These are phyloP conservation scores for Nephila pilipes DNA, from an alignment of 1,140 invertebrate genomes.

Conservation along the genomic window DNA sequence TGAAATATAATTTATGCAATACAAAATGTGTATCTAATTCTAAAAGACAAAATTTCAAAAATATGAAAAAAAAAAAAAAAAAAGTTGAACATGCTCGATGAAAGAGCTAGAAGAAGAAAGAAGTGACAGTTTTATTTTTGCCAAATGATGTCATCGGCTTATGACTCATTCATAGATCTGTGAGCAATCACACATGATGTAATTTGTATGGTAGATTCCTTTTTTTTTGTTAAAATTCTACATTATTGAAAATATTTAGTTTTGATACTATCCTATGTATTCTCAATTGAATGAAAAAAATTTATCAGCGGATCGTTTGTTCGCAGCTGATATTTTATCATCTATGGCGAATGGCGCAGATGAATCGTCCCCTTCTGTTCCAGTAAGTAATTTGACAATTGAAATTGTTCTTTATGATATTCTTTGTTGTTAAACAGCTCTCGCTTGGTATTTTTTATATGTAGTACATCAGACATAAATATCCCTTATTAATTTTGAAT, in stretches of 20 bases:
- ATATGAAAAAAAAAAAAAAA: too few relatives aligned
- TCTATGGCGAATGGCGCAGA: conserved; percentile 76
- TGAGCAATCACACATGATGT: conserved; percentile 24
- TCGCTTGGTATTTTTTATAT: not conserved
- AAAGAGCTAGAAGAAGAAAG: conserved; percentile 20
- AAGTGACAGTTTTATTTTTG: conserved; percentile 52
- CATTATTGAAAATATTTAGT: not conserved
- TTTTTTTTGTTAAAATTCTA: conserved; percentile 26
- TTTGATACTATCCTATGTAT: conserved; percentile 73
- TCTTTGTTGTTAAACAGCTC: not conserved
- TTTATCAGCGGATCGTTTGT: conserved; percentile 67
- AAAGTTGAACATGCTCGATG: not conserved
- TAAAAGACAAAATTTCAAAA: too few relatives aligned
- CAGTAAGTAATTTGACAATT: conserved; percentile 61
- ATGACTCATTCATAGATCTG: conserved; percentile 57
- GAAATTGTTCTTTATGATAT: not conserved
- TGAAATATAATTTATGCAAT: too few relatives aligned
- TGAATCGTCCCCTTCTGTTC: conserved; percentile 70
- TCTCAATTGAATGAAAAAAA: conserved; percentile 69
- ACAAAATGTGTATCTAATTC: too few relatives aligned
- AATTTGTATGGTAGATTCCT: conserved; percentile 33
- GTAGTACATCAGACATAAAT: not conserved
- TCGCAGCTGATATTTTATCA: conserved; percentile 75
- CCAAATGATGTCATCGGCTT: conserved; percentile 65
- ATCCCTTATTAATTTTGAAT: too few relatives aligned